phyloP scores from a whole-genome alignment of 2,113 vertebrate species.

The Protomyctophum bolini region DNA sequence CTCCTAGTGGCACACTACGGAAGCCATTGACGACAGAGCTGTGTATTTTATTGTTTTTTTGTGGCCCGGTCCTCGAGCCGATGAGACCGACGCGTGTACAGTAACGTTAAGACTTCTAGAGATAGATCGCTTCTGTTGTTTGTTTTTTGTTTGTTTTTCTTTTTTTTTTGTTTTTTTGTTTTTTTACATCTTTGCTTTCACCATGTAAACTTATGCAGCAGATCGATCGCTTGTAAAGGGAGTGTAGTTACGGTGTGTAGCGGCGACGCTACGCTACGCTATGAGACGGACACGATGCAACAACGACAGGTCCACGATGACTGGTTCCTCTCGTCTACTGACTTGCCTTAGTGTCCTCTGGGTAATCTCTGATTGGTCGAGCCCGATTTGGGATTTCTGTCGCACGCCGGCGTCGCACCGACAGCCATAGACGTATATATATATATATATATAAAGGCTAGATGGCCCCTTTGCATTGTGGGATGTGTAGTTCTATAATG shows the following conservation, averaged over 20 bases:
- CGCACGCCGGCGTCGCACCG: too few relatives aligned
- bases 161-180: constrained; percentile 53
- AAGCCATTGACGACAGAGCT: constrained; percentile 39
- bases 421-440: too few relatives aligned
- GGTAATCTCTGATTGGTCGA: constrained; percentile 78
- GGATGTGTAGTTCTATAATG: too few relatives aligned
- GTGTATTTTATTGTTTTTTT: constrained; percentile 13
- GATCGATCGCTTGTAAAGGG: constrained; percentile 85
- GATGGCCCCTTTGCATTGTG: too few relatives aligned
- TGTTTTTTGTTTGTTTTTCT: constrained; percentile 41
- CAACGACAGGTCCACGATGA: constrained; percentile 32
- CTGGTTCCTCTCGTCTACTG: constrained; percentile 73
- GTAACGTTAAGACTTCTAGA: constrained; percentile 84
- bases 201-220: constrained; percentile 81
- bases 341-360: constrained; percentile 84
- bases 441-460: too few relatives aligned
- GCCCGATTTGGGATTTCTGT: too few relatives aligned
- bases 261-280: constrained; percentile 78
- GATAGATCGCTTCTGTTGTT: constrained; percentile 68
- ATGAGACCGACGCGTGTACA: constrained; percentile 85
- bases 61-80: constrained; percentile 54
- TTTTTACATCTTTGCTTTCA: constrained; percentile 43
- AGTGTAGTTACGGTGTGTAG: constrained; percentile 86
- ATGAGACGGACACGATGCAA: constrained; percentile 58
- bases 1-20: constrained; percentile 19